Conservation (phyloP, 2,888 invertebrate species). For the Platycnemis pennipes region DNA sequence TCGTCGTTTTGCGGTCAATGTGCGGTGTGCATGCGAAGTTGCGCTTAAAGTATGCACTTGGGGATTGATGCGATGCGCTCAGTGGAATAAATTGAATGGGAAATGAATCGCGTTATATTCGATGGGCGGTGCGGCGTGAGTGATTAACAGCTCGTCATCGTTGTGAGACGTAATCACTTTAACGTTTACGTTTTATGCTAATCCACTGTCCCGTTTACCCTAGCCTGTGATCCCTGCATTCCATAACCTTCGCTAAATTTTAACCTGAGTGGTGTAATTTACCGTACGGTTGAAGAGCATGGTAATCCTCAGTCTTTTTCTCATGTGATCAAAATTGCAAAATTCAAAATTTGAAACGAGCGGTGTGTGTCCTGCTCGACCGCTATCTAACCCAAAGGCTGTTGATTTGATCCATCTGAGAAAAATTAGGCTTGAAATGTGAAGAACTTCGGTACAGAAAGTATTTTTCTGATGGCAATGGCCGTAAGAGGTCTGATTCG, state of each 20-base stretch:
- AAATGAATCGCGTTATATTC: slow-evolving; percentile 22
- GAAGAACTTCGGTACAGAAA: too few species aligned
- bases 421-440: too few species aligned
- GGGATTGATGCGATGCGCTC: background rate
- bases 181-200: background rate
- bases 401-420: too few species aligned
- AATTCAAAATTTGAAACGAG: too few species aligned
- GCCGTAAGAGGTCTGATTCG: too few species aligned
- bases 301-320: too few species aligned
- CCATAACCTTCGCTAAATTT: background rate
- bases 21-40: slow-evolving; percentile 1
- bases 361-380: too few species aligned
- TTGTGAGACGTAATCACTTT: background rate
- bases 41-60: slow-evolving; percentile 14
- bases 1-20: background rate
- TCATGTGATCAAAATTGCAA: too few species aligned
- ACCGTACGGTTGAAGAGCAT: background rate
- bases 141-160: background rate
- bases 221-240: background rate
- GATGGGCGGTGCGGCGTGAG: background rate
- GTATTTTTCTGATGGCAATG: too few species aligned
- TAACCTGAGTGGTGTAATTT: background rate
- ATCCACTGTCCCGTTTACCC: background rate
- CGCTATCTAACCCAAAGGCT: too few species aligned
- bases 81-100: background rate